A percentile compares a stretch with the other conserved stretches of the same genome.
phyloP scores from a whole-genome alignment of 2,888 invertebrate genomes.

The Lasioglossum vierecki region DNA sequence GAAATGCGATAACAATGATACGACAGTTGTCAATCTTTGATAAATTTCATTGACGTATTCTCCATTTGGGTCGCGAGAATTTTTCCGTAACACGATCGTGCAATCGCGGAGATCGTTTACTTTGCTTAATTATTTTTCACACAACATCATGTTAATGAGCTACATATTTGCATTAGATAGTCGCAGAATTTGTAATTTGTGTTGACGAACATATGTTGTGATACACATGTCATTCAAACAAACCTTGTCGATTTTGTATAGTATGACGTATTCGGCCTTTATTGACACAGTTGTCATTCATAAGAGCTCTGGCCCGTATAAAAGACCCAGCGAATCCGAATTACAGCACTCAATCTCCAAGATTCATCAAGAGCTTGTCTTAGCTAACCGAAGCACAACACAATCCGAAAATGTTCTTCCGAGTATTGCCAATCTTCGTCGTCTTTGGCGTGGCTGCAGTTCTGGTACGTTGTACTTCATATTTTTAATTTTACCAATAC shows the following conservation, averaged over 20 bases:
- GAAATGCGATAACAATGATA: neutral
- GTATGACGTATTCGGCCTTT: neutral
- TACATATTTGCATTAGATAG: conserved; percentile 55
- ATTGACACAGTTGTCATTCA: conserved; percentile 53
- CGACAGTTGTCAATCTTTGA: neutral
- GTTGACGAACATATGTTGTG: conserved; percentile 40
- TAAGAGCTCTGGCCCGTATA: conserved; percentile 25
- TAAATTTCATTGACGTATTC: neutral
- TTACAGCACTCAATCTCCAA: conserved; percentile 8
- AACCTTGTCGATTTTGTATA: neutral
- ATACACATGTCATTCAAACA: conserved; percentile 13
- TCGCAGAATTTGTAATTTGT: neutral
- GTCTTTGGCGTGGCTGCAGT: conserved; percentile 30
- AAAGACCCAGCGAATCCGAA: conserved; percentile 27
- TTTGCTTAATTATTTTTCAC: conserved; percentile 12
- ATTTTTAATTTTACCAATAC: neutral
- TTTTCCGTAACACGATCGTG: no score
- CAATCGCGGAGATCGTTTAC: neutral
- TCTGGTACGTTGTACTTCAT: conserved; percentile 36
- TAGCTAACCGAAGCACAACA: neutral
- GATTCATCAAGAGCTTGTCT: neutral
- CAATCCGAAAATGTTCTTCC: conserved; percentile 31
- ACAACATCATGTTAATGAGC: conserved; percentile 23
- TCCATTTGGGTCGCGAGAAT: neutral
- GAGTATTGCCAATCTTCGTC: conserved; percentile 34